Conservation (phyloP, 1,140 invertebrate genomes). For the Lordiphosa mommai region DNA sequence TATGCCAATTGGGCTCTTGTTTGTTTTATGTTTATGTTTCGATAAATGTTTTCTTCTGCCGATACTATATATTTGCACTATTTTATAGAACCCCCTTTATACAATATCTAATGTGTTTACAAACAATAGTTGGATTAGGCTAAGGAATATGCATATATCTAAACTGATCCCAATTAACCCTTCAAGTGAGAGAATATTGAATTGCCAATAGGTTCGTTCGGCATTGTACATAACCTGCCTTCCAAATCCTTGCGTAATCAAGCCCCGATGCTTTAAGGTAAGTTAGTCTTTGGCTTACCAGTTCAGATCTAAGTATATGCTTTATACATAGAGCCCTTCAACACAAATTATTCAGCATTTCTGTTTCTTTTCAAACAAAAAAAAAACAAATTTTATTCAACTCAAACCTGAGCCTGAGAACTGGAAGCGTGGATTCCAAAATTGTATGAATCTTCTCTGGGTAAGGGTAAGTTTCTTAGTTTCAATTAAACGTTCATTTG, state of each 20-base stretch:
- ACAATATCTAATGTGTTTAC: too few species aligned
- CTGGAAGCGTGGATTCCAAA: not conserved
- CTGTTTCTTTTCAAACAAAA: slow-evolving; percentile 47
- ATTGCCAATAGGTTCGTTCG: slow-evolving; percentile 10
- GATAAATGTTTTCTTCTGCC: too few species aligned
- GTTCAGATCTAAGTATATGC: slow-evolving; percentile 32
- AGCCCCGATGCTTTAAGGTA: slow-evolving; percentile 34
- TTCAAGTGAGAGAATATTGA: not conserved
- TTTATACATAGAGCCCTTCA: slow-evolving; percentile 14
- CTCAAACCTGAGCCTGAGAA: slow-evolving; percentile 12
- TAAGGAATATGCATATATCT: too few species aligned
- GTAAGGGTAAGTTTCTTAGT: slow-evolving; percentile 11
- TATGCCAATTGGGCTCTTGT: too few species aligned
- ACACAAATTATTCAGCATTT: slow-evolving; percentile 20
- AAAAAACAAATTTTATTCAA: not conserved
- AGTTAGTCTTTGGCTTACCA: slow-evolving; percentile 27
- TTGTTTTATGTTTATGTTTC: too few species aligned
- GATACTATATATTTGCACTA: too few species aligned
- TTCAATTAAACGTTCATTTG: too few species aligned
- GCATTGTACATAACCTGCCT: not conserved
- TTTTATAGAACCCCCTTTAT: too few species aligned
- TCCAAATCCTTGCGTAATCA: slow-evolving; percentile 10
- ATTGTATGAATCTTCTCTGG: not conserved
- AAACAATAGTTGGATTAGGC: too few species aligned
- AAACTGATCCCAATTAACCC: too few species aligned